Base-by-base conservation (phyloP, 2,888 invertebrate species). In the Morpho deidamia region DNA sequence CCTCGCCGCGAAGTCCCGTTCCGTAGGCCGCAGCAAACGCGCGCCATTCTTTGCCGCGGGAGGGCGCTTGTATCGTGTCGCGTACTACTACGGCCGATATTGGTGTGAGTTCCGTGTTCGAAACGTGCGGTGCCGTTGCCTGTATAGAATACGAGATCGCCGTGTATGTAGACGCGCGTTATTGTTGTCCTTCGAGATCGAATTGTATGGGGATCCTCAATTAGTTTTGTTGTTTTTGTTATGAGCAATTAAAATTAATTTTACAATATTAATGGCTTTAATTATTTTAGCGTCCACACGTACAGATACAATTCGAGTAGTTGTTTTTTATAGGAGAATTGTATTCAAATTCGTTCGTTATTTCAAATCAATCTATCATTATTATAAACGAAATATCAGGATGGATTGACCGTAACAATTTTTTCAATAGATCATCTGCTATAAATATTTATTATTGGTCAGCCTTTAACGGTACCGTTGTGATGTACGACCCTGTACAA, bases 1-100 rank as follows among this genome's bases (percentile, higher is more conserved):
- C 66, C 75, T 76, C 71, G 67, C 70, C 60, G 56, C 64, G 67
- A 62, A 60, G 56, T 11, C 44, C 8, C 14, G 65, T 62, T 61
- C 63, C 66, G 65, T 66, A 64, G 23, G 23, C 66, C 72, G 72
- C 78, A 74, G 76, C 88, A 88, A 78, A 81, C 81, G 88, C 84
- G 85, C 87, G 87, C 84, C 75, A 77, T 78, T 83, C 82, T 77
- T 73, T 68, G 87, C 78, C 84, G 86, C 78, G 86, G 73, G 83
- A 84, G 85, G 88, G 85, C 86, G 86, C 76, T 70, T 66, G 63
- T 56, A 66, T 71, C 71, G 72, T 70, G 70, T 67, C 69, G 61
- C 61, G 48, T 58, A 62, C 69, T 50, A 47, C 48, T 71, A 68
- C 71, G 68, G 69, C 71, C 68, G 66, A 55, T 68, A 65, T 50